Evolutionary conservation across 2,113 vertebrate genomes (phyloP).

Genomic region (Pimephales promelas): DNA sequence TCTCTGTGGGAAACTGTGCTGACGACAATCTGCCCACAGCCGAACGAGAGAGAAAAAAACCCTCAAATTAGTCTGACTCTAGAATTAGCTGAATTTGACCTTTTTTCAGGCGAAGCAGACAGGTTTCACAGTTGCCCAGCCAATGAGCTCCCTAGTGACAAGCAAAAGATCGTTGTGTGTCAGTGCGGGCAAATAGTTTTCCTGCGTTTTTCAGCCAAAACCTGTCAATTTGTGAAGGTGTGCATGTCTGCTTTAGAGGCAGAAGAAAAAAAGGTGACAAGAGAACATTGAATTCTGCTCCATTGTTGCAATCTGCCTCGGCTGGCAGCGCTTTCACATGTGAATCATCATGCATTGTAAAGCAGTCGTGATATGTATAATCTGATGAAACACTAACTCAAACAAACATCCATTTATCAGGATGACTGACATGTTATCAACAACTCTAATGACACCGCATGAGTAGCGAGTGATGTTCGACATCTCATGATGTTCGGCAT

Average conservation of each 20-base stretch:
- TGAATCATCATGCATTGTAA: neutral
- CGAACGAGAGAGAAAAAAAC: neutral
- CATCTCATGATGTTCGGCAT: neutral
- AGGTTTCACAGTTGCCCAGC: neutral
- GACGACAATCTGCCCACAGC: conserved; percentile 12
- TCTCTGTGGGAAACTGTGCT: conserved; percentile 16
- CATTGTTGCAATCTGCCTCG: neutral
- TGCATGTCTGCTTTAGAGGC: conserved; percentile 11
- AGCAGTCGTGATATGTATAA: neutral
- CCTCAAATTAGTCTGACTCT: conserved; percentile 19
- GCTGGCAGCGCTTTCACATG: neutral
- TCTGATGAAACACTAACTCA: neutral
- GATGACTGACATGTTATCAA: neutral
- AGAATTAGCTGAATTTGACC: conserved; percentile 42
- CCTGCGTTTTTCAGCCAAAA: neutral
- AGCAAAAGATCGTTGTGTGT: conserved; percentile 30
- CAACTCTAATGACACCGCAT: neutral
- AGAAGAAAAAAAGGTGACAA: neutral
- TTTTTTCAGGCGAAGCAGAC: conserved; percentile 36
- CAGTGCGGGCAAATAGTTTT: neutral
- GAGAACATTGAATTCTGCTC: neutral
- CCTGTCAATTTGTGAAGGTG: conserved; percentile 24
- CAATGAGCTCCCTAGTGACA: conserved; percentile 34
- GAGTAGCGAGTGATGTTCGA: neutral
- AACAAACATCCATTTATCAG: neutral